These are phyloP conservation scores for Cygnus buccinator DNA, from an alignment of 2,113 vertebrate species.

Conservation along the genomic window DNA sequence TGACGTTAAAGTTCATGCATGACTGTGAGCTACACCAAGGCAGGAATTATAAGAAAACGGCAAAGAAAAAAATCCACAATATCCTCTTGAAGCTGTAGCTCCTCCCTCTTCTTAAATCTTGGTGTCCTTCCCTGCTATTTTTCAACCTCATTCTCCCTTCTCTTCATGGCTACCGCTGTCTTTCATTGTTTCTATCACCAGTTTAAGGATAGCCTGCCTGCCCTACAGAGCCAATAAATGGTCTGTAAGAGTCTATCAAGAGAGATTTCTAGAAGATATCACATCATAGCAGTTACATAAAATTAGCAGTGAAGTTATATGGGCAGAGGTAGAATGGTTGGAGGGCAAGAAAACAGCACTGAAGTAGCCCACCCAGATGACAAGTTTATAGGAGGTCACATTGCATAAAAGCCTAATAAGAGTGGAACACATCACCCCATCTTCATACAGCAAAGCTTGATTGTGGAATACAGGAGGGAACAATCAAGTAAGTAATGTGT, in stretches of 20 bases:
- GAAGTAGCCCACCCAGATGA: neutral
- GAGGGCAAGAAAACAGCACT: neutral
- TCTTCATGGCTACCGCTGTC: neutral
- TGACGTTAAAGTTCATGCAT: neutral
- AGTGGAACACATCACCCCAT: neutral
- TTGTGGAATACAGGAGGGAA: neutral
- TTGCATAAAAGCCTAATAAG: neutral
- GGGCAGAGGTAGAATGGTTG: neutral
- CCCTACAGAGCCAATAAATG: neutral
- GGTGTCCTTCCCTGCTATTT: neutral
- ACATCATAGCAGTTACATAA: neutral
- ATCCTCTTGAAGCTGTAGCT: neutral
- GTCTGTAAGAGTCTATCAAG: fast-evolving
- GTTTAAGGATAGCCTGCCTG: neutral
- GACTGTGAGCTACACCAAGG: neutral
- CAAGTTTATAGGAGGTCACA: neutral
- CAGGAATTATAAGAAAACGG: neutral
- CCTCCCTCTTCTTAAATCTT: neutral
- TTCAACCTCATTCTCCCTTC: neutral
- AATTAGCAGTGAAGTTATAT: neutral
- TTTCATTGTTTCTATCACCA: neutral
- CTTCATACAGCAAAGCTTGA: neutral
- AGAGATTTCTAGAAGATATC: neutral
- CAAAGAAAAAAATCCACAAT: neutral
- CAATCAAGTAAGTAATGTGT: neutral